A percentile compares a stretch with the other conserved stretches of the same genome.
Evolutionary conservation across 2,797 vertebrate genomes (phyloP).

Genomic region (Botia kubotai): DNA sequence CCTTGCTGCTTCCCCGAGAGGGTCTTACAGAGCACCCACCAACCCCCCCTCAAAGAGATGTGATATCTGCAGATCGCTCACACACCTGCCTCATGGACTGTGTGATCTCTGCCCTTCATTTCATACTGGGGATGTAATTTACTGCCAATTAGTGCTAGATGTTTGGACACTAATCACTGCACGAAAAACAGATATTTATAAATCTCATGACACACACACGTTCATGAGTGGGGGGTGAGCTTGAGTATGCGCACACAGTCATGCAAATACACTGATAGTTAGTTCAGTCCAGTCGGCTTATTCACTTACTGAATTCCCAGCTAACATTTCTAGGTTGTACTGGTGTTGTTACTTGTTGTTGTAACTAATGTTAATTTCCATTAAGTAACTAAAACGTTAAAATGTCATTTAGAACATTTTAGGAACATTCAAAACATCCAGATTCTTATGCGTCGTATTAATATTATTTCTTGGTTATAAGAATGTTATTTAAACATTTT

Average conservation of each 20-base stretch:
- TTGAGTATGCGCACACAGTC: neutral
- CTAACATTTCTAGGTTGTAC: too few species aligned
- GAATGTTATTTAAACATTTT: too few species aligned
- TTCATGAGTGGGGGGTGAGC: neutral
- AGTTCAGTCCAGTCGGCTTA: neutral
- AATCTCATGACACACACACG: conserved; percentile 25
- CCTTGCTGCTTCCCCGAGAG: conserved; percentile 40
- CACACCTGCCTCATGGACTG: conserved; percentile 47
- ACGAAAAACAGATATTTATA: conserved; percentile 42
- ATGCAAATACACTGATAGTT: neutral
- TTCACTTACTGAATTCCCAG: neutral
- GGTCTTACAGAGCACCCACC: conserved; percentile 52
- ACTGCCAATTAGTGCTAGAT: conserved; percentile 62
- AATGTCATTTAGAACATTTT: too few species aligned
- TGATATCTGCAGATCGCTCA: conserved; percentile 53
- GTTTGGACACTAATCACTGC: conserved; percentile 54
- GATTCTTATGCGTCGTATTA: too few species aligned
- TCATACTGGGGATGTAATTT: conserved; percentile 54
- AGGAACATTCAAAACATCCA: too few species aligned
- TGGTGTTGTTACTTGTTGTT: too few species aligned
- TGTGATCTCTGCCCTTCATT: conserved; percentile 57
- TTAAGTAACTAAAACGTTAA: too few species aligned
- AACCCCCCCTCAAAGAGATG: conserved; percentile 55
- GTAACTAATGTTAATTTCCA: too few species aligned
- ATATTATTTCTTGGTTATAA: too few species aligned